A percentile compares a stretch with the other conserved stretches of the same genome.
phyloP scores from a whole-genome alignment of 2,888 invertebrate species.

The Agriopis aurantiaria region DNA sequence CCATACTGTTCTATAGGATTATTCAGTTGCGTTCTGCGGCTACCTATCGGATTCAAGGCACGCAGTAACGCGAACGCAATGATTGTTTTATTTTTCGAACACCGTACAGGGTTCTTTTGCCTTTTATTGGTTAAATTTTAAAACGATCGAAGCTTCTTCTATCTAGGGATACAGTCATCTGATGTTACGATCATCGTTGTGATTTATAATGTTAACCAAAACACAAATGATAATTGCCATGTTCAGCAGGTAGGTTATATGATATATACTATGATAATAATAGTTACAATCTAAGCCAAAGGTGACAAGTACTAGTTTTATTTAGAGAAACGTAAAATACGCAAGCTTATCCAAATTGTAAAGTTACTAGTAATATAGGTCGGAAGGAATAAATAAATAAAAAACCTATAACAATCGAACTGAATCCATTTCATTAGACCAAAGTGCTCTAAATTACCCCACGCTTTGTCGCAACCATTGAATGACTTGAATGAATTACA shows the following conservation, averaged over 20 bases:
- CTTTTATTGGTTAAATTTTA: conserved; percentile 18
- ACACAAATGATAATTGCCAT: too few relatives aligned
- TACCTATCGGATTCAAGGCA: conserved; percentile 37
- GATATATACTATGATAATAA: too few relatives aligned
- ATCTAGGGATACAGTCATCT: background rate
- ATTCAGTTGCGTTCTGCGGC: conserved; percentile 30
- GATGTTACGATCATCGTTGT: background rate
- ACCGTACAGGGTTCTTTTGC: conserved; percentile 18
- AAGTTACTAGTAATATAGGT: too few relatives aligned
- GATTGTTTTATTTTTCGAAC: conserved; percentile 27
- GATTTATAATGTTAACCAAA: too few relatives aligned
- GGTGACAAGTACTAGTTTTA: too few relatives aligned
- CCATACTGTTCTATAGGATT: conserved; percentile 29
- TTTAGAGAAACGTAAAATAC: too few relatives aligned
- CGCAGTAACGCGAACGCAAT: conserved; percentile 31
- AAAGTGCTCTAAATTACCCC: conserved; percentile 31
- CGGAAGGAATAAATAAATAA: background rate
- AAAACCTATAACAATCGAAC: conserved; percentile 51
- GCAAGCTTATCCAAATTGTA: too few relatives aligned
- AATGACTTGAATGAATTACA: conserved; percentile 42
- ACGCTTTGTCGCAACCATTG: conserved; percentile 33
- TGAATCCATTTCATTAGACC: conserved; percentile 35
- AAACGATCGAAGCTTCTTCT: conserved; percentile 1
- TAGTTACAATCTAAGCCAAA: too few relatives aligned
- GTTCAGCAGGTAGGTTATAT: too few relatives aligned